Base-by-base conservation (phyloP, 2,888 invertebrate species). In the Stegophylla sp. region DNA sequence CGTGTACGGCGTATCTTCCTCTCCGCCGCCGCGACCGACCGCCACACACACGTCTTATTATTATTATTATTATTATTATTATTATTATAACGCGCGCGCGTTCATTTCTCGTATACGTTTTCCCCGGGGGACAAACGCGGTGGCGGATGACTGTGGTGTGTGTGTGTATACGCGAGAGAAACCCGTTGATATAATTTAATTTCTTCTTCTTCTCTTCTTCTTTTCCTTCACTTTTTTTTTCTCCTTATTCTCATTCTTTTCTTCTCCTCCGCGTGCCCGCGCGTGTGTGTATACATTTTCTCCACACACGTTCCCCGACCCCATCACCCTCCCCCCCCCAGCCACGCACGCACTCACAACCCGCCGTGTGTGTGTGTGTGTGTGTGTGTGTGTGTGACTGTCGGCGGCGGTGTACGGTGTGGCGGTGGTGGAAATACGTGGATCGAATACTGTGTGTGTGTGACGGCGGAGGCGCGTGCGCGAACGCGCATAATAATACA, bases 131-230 rank as follows among this genome's bases (percentile, higher is more conserved):
- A 64, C 67, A 48, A 26, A 26, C 66, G 53, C 34, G n/a, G n/a
- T n/a, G n/a, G n/a, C n/a, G 66, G 20, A 41, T 23, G 75, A 56
- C 56, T 56, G n/a, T 7, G 17, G 45, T 7, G 61, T 28, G 63
- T 61, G 72, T 75, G 64, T 53, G 53, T 41, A 48, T 26, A 48
- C n/a, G 15, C n/a, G 63, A 56, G 51, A 45, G 23, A 61, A 79
- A 79, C 79, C 79, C 79, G 79, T 79, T 79, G 79, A 79, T 79
- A 79, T 79, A 79, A 79, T 79, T 79, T 79, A 79, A 79, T 79
- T 79, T 79, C 79, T 71, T 71, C 71, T 61, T 45, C 59, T 73
- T 28, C 48, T 10, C 20, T 28, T 61, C 28, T 28, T 5, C 41
- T 64, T 28, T 12, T 69, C 5, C 10, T 69, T 34, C 34, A 43